Base-by-base conservation (phyloP, 35 echinoderm and acorn worm species). In the Nesometra sesokonis region DNA sequence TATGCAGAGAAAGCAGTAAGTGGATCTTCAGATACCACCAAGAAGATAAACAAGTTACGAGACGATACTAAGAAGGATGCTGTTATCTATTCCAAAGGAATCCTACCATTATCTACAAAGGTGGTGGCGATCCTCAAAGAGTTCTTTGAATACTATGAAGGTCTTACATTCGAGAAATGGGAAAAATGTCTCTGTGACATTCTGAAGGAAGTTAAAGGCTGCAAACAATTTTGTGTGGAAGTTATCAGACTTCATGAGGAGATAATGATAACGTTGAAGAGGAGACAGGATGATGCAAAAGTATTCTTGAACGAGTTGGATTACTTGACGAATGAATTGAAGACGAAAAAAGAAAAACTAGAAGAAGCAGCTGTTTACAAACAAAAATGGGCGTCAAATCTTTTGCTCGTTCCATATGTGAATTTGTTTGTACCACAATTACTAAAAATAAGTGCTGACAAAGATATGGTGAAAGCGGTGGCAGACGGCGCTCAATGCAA, bases 1-100 rank as follows among this genome's bases (percentile, higher is more conserved):
- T 87, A 87, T 46, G 77, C 86, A 0, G 86, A 80, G 77, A 87
- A 87, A 29, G 33, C 31, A 27, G 4, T 80, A 8, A 46, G 86
- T 21, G n/a, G n/a, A 11, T 15, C 3, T n/a, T n/a, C n/a, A n/a
- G n/a, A n/a, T n/a, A n/a, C n/a, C n/a, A n/a, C n/a, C n/a, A n/a
- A n/a, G n/a, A 33, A 37, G 13, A 32, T 87, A 9, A 78, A 29
- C n/a, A 30, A 39, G 77, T 21, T 87, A 30, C 86, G n/a, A n/a
- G n/a, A n/a, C n/a, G n/a, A n/a, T n/a, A n/a, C n/a, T n/a, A n/a
- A n/a, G n/a, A n/a, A n/a, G 77, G 86, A 87, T n/a, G 85, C 85
- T 5, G 31, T 87, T 0, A 23, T 80, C 35, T 87, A 87, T 80
- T 35, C 79, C 13, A 87, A 80, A 27, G 77, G 27, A 35, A 32